These are phyloP conservation scores for Halichondria panicea DNA, from an alignment of 37 sponge, comb jelly and placozoan species.

Conservation along the genomic window DNA sequence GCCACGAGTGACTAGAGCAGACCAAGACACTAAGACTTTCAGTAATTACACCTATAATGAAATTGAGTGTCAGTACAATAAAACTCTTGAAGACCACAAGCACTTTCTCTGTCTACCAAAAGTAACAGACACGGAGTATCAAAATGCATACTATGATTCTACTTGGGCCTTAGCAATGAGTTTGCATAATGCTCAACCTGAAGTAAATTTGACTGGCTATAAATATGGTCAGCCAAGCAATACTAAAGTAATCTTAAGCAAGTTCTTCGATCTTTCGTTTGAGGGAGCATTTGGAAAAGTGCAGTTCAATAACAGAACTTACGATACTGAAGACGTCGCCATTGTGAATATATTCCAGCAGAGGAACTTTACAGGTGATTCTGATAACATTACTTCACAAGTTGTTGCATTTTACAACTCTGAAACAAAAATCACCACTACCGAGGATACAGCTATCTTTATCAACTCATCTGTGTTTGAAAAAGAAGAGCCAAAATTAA, in stretches of 20 bases:
- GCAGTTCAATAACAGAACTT: not conserved
- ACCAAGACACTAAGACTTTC: not conserved
- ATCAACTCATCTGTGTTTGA: too few relatives aligned
- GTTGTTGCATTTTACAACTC: too few relatives aligned
- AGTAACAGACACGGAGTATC: not conserved
- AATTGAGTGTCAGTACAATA: not conserved
- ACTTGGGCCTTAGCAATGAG: conserved; percentile 28
- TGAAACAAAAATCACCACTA: too few relatives aligned
- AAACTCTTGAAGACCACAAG: not conserved
- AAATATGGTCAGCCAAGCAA: not conserved
- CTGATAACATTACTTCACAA: too few relatives aligned
- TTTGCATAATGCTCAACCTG: not conserved
- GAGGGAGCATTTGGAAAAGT: not conserved
- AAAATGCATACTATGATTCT: conserved; percentile 18
- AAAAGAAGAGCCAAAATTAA: too few relatives aligned
- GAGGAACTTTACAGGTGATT: too few relatives aligned
- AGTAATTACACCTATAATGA: conserved; percentile 1
- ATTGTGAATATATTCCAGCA: not conserved
- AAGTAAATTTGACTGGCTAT: not conserved
- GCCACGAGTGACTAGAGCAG: not conserved
- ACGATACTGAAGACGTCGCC: not conserved
- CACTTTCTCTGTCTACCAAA: not conserved
- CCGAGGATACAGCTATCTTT: too few relatives aligned
- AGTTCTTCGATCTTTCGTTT: not conserved
- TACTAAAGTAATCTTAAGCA: not conserved